A percentile compares a stretch with the other conserved stretches of the same genome.
Conservation (phyloP, 2,888 invertebrate genomes). For the Eupithecia tripunctaria region DNA sequence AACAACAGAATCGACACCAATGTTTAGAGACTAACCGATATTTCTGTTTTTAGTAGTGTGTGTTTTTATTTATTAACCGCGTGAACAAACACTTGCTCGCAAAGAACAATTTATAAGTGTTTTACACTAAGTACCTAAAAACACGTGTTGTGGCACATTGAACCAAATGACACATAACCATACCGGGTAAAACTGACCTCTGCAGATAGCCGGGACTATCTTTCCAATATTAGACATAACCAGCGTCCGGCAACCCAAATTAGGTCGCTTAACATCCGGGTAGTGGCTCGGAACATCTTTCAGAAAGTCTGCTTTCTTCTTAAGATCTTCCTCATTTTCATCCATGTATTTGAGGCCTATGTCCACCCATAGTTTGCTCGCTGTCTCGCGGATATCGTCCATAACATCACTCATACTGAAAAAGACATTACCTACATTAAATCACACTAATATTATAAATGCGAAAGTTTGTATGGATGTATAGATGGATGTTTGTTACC, state of each 20-base stretch:
- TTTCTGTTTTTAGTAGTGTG: too few relatives aligned
- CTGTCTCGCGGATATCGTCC: slow-evolving; percentile 87
- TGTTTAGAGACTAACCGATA: too few relatives aligned
- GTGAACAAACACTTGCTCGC: not conserved
- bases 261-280: slow-evolving; percentile 91
- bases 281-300: slow-evolving; percentile 88
- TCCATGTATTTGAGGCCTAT: slow-evolving; percentile 91
- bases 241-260: slow-evolving; percentile 92
- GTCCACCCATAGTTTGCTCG: slow-evolving; percentile 87
- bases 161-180: not conserved
- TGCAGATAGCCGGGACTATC: slow-evolving; percentile 88
- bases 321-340: slow-evolving; percentile 95
- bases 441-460: too few relatives aligned
- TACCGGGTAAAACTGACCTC: slow-evolving; percentile 56
- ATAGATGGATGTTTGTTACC: too few relatives aligned
- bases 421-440: not conserved
- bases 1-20: too few relatives aligned
- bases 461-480: too few relatives aligned
- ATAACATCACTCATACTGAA: slow-evolving; percentile 91
- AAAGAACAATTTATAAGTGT: too few relatives aligned
- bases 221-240: slow-evolving; percentile 90
- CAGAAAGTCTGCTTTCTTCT: slow-evolving; percentile 92
- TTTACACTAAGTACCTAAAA: not conserved
- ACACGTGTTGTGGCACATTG: not conserved
- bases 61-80: too few relatives aligned